phyloP scores from a whole-genome alignment of 2,113 vertebrate genomes.

The Corythornis vintsioides region DNA sequence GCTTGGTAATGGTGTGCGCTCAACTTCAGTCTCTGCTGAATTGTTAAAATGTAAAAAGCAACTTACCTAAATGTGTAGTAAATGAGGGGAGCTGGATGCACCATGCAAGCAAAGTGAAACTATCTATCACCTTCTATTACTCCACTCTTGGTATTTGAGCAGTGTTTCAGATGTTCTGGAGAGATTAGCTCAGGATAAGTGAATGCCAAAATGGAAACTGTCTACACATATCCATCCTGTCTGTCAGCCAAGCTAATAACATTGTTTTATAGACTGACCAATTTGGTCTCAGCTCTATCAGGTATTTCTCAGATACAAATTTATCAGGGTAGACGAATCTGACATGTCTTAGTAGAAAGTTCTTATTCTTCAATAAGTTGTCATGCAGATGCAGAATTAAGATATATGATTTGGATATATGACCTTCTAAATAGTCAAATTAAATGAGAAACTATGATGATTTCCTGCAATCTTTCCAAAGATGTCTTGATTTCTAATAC shows the following conservation, averaged over 20 bases:
- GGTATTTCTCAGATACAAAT: background rate
- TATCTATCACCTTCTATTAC: constrained; percentile 49
- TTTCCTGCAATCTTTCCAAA: background rate
- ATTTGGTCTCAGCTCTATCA: background rate
- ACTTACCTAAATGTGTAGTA: constrained; percentile 17
- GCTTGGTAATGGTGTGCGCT: background rate
- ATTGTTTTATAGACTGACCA: constrained; percentile 33
- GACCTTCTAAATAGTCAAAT: background rate
- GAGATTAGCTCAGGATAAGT: constrained; percentile 35
- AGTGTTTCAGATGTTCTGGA: constrained; percentile 38
- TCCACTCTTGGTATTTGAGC: constrained; percentile 9
- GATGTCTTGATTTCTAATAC: background rate
- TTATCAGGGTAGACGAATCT: background rate
- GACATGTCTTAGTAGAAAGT: background rate
- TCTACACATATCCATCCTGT: background rate
- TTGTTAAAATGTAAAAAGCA: constrained; percentile 29
- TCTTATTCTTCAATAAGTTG: background rate
- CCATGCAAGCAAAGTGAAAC: background rate
- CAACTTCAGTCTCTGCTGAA: constrained; percentile 8
- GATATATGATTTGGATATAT: background rate
- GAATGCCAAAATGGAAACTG: constrained; percentile 45
- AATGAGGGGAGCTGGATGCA: background rate
- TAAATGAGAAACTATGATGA: background rate
- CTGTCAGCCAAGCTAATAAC: constrained; percentile 16
- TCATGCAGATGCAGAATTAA: constrained; percentile 7